Evolutionary conservation across 1,140 invertebrate species (phyloP).

Genomic region (Papilio xuthus): DNA sequence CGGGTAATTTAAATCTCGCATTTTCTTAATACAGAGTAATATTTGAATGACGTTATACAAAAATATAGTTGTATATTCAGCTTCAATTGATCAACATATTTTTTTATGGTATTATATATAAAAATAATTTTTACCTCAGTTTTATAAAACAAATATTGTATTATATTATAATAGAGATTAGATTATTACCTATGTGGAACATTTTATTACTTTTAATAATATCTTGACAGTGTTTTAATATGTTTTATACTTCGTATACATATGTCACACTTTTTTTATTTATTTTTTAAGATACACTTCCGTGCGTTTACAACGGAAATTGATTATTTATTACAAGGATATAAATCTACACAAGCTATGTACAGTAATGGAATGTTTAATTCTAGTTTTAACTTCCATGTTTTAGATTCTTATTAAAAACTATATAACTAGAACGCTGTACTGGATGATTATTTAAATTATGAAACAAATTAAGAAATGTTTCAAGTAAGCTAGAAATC

Average conservation of each 20-base stretch:
- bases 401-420: neutral
- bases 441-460: neutral
- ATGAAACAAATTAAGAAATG: no score
- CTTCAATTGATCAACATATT: neutral
- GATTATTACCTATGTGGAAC: no score
- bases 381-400: neutral
- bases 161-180: no score
- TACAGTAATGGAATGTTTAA: conserved; percentile 8
- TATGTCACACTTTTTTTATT: no score
- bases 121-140: no score
- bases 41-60: no score
- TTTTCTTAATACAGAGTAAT: neutral
- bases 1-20: neutral
- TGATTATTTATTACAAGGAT: neutral
- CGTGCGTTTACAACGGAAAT: neutral
- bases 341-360: neutral
- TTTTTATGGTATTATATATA: no score
- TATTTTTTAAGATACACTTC: neutral
- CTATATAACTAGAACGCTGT: neutral
- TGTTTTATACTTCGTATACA: no score
- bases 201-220: no score
- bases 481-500: no score
- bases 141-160: no score
- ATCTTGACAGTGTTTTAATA: no score
- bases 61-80: neutral